These are phyloP conservation scores for Drosophila algonquin DNA, from an alignment of 2,888 invertebrate species.

Conservation along the genomic window DNA sequence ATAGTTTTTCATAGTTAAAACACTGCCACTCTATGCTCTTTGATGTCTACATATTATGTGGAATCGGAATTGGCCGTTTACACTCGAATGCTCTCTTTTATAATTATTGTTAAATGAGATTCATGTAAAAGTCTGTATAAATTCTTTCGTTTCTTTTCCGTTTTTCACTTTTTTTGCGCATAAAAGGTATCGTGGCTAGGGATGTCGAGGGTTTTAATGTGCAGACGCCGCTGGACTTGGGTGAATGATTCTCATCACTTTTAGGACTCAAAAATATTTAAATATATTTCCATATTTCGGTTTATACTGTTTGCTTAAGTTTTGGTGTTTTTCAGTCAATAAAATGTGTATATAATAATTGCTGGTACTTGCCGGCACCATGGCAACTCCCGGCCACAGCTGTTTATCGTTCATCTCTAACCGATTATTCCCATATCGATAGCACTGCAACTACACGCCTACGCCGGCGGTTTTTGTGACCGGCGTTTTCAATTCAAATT, in stretches of 20 bases:
- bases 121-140: conserved; percentile 55
- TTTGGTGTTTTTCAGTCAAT: conserved; percentile 43
- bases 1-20: conserved; percentile 52
- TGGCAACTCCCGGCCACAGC: conserved; percentile 59
- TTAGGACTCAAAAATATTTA: not conserved
- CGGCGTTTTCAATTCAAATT: not conserved
- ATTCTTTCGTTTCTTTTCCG: conserved; percentile 51
- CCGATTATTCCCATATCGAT: not conserved
- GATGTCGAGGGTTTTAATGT: conserved; percentile 37
- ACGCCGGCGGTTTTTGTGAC: not conserved
- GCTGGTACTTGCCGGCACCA: not conserved
- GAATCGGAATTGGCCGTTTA: not conserved
- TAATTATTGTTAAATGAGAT: conserved; percentile 57
- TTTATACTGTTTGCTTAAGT: not conserved
- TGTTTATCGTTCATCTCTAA: conserved; percentile 19
- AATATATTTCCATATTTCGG: not conserved
- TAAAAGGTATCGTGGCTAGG: conserved; percentile 59
- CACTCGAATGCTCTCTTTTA: conserved; percentile 44
- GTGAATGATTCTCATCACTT: not conserved
- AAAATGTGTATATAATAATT: conserved; percentile 21
- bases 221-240: conserved; percentile 20
- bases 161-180: conserved; percentile 57
- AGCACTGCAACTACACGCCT: not conserved
- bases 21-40: conserved; percentile 15
- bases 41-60: not conserved